phyloP scores from a whole-genome alignment of 2,797 vertebrate genomes.

The Euphonia xanthogaster region DNA sequence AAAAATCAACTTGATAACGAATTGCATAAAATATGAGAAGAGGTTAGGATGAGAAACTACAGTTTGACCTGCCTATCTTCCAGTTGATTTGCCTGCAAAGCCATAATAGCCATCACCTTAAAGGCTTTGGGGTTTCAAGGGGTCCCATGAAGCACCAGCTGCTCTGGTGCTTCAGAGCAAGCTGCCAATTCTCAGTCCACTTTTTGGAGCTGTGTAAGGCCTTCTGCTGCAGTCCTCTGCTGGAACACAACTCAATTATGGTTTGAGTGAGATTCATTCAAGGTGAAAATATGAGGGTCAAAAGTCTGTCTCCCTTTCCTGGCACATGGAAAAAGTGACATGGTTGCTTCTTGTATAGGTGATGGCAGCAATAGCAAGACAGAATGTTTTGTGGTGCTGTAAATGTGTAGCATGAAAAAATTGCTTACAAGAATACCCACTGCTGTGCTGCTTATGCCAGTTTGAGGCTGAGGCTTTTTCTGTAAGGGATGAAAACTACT shows the following conservation, averaged over 20 bases:
- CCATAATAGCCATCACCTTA: background rate
- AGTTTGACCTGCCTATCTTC: background rate
- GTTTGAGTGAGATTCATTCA: background rate
- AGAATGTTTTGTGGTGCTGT: background rate
- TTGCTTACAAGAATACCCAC: background rate
- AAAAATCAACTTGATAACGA: background rate
- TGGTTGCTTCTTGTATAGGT: background rate
- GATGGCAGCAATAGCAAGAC: background rate
- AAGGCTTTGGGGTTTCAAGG: background rate
- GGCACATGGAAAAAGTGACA: background rate
- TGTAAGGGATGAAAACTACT: constrained; percentile 16
- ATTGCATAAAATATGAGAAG: background rate
- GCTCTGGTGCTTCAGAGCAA: background rate
- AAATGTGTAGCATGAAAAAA: background rate
- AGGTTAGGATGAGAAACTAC: background rate
- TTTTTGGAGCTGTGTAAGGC: background rate
- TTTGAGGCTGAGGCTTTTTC: background rate
- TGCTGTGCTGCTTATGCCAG: background rate
- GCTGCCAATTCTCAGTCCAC: background rate
- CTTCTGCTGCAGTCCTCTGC: background rate
- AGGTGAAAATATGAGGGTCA: background rate
- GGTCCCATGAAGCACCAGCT: background rate
- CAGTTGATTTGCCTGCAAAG: background rate
- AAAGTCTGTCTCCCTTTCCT: background rate
- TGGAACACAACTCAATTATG: background rate